phyloP scores from a whole-genome alignment of 2,113 vertebrate genomes.

The Oreocharis arfaki region DNA sequence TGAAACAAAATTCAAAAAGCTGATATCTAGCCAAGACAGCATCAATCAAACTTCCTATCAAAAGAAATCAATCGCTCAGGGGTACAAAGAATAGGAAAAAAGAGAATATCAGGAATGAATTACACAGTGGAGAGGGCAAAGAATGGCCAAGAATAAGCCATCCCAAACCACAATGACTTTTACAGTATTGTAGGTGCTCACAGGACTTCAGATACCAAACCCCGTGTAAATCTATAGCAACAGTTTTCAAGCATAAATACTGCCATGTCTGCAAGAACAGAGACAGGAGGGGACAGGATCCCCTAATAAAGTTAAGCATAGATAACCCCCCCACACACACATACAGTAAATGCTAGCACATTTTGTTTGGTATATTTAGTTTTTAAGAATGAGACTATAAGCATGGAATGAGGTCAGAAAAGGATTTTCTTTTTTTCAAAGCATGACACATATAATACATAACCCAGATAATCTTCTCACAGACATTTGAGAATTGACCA shows the following conservation, averaged over 20 bases:
- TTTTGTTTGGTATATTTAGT: background rate
- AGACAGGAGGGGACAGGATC: background rate
- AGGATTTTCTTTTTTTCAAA: background rate
- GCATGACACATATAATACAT: background rate
- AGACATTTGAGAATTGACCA: background rate
- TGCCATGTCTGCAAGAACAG: background rate
- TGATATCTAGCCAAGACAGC: background rate
- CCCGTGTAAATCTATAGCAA: background rate
- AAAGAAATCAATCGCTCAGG: background rate
- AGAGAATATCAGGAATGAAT: background rate
- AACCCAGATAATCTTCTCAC: conserved; percentile 18
- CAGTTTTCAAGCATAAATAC: background rate
- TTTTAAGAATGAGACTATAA: background rate
- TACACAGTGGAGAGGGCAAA: background rate
- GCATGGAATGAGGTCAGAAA: background rate
- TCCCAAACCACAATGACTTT: background rate
- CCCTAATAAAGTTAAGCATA: background rate
- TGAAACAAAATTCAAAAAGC: background rate
- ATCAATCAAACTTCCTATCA: background rate
- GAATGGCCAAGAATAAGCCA: background rate
- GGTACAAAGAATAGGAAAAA: background rate
- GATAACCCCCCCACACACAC: background rate
- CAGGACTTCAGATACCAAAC: background rate
- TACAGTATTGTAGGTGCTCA: background rate
- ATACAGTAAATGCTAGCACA: background rate